These are phyloP conservation scores for Caenorhabditis sinica DNA, from an alignment of 2,888 invertebrate genomes.

Conservation along the genomic window DNA sequence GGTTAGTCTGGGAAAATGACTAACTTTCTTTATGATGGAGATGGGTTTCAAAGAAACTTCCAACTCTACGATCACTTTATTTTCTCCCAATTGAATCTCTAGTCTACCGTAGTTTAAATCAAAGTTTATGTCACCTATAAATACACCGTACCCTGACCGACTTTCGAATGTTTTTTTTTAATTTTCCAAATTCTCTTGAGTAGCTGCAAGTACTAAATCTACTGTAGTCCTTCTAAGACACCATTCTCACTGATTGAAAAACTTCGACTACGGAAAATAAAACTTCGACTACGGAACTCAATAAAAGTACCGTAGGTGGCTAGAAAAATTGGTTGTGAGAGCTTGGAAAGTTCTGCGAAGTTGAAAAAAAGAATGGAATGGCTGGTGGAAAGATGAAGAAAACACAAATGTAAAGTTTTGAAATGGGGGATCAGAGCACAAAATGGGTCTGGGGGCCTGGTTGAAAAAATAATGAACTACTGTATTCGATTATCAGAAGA, in stretches of 20 bases:
- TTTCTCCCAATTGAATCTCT: too few species aligned
- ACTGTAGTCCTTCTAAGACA: neutral
- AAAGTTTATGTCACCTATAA: too few species aligned
- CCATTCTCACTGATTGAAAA: constrained; percentile 11
- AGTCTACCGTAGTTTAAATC: neutral
- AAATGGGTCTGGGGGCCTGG: too few species aligned
- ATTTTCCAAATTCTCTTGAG: neutral
- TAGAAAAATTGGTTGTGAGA: neutral
- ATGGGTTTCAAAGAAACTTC: neutral
- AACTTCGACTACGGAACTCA: neutral
- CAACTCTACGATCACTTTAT: neutral
- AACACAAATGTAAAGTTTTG: too few species aligned
- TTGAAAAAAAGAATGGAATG: neutral
- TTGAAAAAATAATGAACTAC: too few species aligned
- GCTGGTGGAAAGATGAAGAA: too few species aligned
- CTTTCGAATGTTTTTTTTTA: too few species aligned
- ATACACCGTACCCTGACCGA: too few species aligned
- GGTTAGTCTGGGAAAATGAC: constrained; percentile 1
- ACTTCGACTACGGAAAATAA: neutral
- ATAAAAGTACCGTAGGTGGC: constrained; percentile 26
- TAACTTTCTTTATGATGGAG: neutral
- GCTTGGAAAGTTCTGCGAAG: neutral
- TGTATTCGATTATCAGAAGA: too few species aligned
- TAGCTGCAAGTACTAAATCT: neutral
- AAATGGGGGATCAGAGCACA: too few species aligned